phyloP scores from a whole-genome alignment of 2,113 vertebrate species.

The Epinephelus cyanopodus region DNA sequence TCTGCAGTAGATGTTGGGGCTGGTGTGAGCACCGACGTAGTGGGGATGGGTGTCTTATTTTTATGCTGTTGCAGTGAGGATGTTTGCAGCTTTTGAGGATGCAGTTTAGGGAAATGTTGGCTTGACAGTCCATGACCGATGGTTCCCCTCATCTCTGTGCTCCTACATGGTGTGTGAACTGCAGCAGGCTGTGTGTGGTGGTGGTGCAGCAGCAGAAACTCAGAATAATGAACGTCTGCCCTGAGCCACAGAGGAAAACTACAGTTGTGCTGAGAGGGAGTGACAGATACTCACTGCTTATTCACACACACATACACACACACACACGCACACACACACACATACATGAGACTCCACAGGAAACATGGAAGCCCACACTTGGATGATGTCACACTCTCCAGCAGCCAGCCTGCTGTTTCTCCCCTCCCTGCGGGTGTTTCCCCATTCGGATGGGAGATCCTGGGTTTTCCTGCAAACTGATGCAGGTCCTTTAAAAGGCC shows the following conservation, averaged over 20 bases:
- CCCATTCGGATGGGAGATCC: conserved; percentile 80
- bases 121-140: conserved; percentile 20
- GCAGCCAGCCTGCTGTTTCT: conserved; percentile 63
- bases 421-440: conserved; percentile 83
- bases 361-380: conserved; percentile 71
- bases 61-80: conserved; percentile 21
- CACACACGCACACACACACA: conserved; percentile 26
- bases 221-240: conserved; percentile 64
- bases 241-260: conserved; percentile 51
- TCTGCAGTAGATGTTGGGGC: conserved; percentile 52
- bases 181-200: conserved; percentile 49
- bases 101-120: conserved; percentile 16
- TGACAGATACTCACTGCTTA: conserved; percentile 3
- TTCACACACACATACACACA: conserved; percentile 20
- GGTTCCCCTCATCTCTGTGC: conserved; percentile 25
- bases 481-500: conserved; percentile 48
- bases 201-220: conserved; percentile 53
- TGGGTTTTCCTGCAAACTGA: conserved; percentile 77
- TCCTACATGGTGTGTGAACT: conserved; percentile 50
- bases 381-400: conserved; percentile 80
- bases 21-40: conserved; percentile 13
- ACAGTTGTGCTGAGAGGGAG: conserved; percentile 33
- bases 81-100: conserved; percentile 24
- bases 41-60: conserved; percentile 26
- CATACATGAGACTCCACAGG: conserved; percentile 47